Evolutionary conservation across 2,888 invertebrate genomes (phyloP).

Genomic region (Hofmannophila pseudospretella): DNA sequence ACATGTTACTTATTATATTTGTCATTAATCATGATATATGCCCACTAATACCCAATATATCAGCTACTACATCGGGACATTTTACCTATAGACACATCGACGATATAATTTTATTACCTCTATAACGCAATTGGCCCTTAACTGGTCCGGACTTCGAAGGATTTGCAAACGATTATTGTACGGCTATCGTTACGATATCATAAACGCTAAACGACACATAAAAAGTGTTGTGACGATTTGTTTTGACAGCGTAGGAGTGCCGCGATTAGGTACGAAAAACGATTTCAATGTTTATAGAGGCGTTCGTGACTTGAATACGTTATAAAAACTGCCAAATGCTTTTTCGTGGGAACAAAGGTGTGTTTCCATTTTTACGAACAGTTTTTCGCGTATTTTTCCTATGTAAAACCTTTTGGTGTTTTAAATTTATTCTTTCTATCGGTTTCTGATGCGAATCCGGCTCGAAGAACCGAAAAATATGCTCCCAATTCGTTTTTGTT

Average conservation of each 20-base stretch:
- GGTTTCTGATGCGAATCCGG: too few species aligned
- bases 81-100: too few species aligned
- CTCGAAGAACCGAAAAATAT: too few species aligned
- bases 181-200: slow-evolving; percentile 8
- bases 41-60: background rate
- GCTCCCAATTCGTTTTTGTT: too few species aligned
- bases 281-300: slow-evolving; percentile 6
- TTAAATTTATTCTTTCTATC: background rate
- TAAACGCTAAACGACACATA: slow-evolving; percentile 14
- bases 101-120: slow-evolving; percentile 6
- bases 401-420: background rate
- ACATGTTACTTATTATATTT: too few species aligned
- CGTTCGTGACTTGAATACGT: slow-evolving; percentile 1
- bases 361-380: background rate
- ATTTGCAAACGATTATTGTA: slow-evolving; percentile 11
- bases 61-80: too few species aligned
- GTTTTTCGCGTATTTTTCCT: background rate
- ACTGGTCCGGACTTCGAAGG: slow-evolving; percentile 2
- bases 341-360: background rate
- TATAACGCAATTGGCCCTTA: slow-evolving; percentile 7
- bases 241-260: slow-evolving; percentile 8
- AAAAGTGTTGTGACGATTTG: slow-evolving; percentile 9
- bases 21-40: background rate
- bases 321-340: background rate
- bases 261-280: slow-evolving; percentile 6